phyloP scores from a whole-genome alignment of 1,140 invertebrate species.

The Stegodyphus dumicola region DNA sequence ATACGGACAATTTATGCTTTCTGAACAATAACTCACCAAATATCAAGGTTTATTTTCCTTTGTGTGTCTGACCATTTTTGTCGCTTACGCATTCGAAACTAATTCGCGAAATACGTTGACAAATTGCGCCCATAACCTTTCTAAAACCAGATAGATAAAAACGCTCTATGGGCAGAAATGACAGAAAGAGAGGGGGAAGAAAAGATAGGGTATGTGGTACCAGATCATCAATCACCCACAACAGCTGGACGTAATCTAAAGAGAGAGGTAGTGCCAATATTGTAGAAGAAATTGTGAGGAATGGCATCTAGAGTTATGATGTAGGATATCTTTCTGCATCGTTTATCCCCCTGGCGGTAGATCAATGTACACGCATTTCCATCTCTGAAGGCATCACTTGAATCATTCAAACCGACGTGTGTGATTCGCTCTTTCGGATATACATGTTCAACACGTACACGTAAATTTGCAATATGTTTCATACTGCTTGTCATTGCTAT shows the following conservation, averaged over 20 bases:
- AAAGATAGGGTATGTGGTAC: constrained; percentile 51
- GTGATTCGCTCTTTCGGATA: no score
- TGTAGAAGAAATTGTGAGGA: constrained; percentile 57
- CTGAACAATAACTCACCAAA: no score
- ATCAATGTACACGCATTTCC: constrained; percentile 16
- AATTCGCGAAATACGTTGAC: constrained; percentile 53
- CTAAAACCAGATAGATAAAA: constrained; percentile 49
- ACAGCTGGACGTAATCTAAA: constrained; percentile 52
- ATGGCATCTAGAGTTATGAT: constrained; percentile 47
- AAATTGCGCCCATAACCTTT: constrained; percentile 51
- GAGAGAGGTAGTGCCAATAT: constrained; percentile 51
- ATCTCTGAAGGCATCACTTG: no score
- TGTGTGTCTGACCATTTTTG: not conserved
- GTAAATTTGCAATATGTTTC: no score
- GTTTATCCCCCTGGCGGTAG: constrained; percentile 39
- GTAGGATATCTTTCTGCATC: constrained; percentile 47
- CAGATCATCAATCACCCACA: constrained; percentile 35
- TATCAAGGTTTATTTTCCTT: no score
- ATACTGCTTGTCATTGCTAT: no score
- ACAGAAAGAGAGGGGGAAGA: constrained; percentile 23
- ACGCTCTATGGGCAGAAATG: constrained; percentile 7
- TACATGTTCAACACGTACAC: no score
- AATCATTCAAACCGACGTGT: constrained; percentile 11
- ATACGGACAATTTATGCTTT: no score
- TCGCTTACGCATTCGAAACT: constrained; percentile 48